These are phyloP conservation scores for Cheilosia vernalis DNA, from an alignment of 2,888 invertebrate genomes.

Conservation along the genomic window DNA sequence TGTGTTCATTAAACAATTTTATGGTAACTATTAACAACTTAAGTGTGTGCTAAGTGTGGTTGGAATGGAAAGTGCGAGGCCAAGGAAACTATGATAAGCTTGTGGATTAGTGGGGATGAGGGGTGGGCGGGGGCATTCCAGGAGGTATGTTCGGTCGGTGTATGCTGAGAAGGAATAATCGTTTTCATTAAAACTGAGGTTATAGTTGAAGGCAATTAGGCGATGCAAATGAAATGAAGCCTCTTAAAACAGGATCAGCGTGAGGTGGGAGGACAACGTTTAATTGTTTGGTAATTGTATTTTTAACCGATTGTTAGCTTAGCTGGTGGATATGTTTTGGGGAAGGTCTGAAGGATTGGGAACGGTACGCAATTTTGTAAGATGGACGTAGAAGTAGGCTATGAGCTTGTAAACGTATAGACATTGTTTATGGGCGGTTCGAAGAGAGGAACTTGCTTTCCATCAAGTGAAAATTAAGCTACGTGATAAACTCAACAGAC, in stretches of 20 bases:
- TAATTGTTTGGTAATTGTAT: slow-evolving; percentile 49
- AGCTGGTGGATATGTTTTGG: neutral
- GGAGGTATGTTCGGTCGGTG: neutral
- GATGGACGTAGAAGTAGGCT: neutral
- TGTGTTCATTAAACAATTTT: slow-evolving; percentile 74
- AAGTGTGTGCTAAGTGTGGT: slow-evolving; percentile 72
- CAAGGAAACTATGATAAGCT: slow-evolving; percentile 54
- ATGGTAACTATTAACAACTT: slow-evolving; percentile 72
- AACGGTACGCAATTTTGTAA: neutral
- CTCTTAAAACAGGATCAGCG: neutral
- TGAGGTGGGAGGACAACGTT: slow-evolving; percentile 3
- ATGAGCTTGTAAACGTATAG: too few relatives aligned
- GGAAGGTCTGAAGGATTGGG: neutral
- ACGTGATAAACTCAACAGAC: neutral
- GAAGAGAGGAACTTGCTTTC: too few relatives aligned
- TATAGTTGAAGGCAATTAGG: slow-evolving; percentile 71
- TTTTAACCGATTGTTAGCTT: slow-evolving; percentile 33
- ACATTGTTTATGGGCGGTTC: too few relatives aligned
- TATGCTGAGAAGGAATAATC: slow-evolving; percentile 52
- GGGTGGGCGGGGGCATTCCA: neutral
- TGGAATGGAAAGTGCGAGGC: slow-evolving; percentile 36
- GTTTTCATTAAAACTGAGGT: slow-evolving; percentile 68
- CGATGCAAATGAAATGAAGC: slow-evolving; percentile 63
- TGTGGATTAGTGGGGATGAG: neutral
- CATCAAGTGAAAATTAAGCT: neutral